Conservation (phyloP, 1,140 invertebrate genomes). For the Chlorops oryzae region DNA sequence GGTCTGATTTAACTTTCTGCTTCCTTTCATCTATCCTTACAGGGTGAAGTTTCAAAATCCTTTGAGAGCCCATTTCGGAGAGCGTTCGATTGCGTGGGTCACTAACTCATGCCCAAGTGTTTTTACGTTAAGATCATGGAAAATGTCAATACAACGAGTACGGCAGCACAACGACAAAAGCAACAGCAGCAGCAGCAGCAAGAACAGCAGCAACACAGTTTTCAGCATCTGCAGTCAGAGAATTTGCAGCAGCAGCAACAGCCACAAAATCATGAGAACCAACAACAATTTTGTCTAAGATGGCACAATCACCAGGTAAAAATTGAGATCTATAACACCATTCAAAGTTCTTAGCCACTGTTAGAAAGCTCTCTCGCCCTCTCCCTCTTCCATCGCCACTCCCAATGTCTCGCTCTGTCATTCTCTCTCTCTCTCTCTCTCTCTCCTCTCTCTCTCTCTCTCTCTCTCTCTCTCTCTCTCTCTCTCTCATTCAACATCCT, state of each 20-base stretch:
- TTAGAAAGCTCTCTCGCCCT: background rate
- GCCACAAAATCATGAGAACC: slow-evolving; percentile 41
- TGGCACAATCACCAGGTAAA: slow-evolving; percentile 74
- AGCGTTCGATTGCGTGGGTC: no score
- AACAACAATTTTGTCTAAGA: slow-evolving; percentile 70
- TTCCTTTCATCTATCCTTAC: no score
- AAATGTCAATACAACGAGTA: slow-evolving; percentile 40
- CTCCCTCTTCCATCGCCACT: background rate
- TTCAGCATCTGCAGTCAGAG: slow-evolving; percentile 24
- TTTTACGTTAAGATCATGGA: slow-evolving; percentile 47
- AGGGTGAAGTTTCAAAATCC: no score
- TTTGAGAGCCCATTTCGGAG: no score
- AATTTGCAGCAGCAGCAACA: slow-evolving; percentile 29
- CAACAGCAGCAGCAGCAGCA: slow-evolving; percentile 18
- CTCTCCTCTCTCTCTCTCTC: background rate
- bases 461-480: background rate
- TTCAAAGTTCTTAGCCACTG: background rate
- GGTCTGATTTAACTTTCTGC: no score
- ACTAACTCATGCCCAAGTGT: no score
- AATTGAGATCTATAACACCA: background rate
- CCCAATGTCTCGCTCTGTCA: background rate
- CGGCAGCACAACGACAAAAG: slow-evolving; percentile 25
- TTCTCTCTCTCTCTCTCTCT: background rate
- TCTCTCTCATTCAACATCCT: background rate
- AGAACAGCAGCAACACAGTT: slow-evolving; percentile 25